These are phyloP conservation scores for Sebastiscus tertius DNA, from an alignment of 2,797 vertebrate species.

Conservation along the genomic window DNA sequence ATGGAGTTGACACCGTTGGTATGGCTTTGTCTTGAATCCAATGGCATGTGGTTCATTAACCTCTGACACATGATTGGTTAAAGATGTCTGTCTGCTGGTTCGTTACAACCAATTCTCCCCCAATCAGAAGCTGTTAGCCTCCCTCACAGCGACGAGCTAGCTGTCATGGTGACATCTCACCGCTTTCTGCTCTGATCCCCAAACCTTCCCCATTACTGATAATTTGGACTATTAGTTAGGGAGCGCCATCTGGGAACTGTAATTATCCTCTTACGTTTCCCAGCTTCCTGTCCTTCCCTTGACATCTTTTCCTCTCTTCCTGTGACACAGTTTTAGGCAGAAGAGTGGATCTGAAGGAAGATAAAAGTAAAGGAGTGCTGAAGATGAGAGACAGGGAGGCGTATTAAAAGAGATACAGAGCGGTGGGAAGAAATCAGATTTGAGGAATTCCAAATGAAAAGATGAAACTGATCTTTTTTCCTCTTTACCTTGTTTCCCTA, in stretches of 20 bases:
- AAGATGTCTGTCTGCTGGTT: conserved; percentile 60
- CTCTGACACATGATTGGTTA: conserved; percentile 74
- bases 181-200: conserved; percentile 51
- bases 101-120: conserved; percentile 26
- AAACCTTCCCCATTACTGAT: conserved; percentile 69
- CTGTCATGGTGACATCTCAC: conserved; percentile 57
- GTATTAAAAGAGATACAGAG: conserved; percentile 6
- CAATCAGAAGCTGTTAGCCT: conserved; percentile 54
- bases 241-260: conserved; percentile 72
- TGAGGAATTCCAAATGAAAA: conserved; percentile 41
- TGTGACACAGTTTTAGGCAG: conserved; percentile 21
- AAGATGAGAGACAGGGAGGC: conserved; percentile 7
- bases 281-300: conserved; percentile 21
- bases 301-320: conserved; percentile 11
- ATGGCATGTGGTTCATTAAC: conserved; percentile 61
- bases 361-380: conserved; percentile 27
- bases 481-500: conserved; percentile 26
- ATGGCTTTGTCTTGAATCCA: conserved; percentile 41
- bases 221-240: conserved; percentile 76
- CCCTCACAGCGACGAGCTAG: conserved; percentile 33
- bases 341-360: conserved; percentile 8
- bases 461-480: conserved; percentile 29
- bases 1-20: conserved; percentile 16
- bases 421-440: conserved; percentile 20
- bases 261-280: conserved; percentile 73